phyloP scores from a whole-genome alignment of 2,888 invertebrate genomes.

The Ectemnius continuus region DNA sequence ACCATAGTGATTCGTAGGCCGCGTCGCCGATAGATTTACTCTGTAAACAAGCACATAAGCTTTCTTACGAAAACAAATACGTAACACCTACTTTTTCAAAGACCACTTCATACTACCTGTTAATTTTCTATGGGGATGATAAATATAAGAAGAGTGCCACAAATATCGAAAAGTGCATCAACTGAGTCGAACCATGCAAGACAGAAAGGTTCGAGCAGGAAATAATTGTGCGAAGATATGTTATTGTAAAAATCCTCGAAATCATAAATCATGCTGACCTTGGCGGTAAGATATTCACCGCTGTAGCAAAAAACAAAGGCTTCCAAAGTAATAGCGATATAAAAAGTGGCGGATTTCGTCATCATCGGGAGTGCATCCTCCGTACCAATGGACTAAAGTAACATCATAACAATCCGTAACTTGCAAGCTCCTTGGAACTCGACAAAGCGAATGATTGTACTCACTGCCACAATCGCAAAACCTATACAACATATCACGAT shows the following conservation, averaged over 20 bases:
- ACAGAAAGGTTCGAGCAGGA: background rate
- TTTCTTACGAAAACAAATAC: background rate
- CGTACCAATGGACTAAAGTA: background rate
- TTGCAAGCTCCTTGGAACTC: too few relatives aligned
- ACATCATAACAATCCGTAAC: background rate
- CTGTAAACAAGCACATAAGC: constrained; percentile 29
- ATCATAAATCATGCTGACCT: constrained; percentile 40
- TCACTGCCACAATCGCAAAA: constrained; percentile 17
- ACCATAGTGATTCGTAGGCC: background rate
- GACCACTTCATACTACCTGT: background rate
- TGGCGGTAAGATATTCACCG: constrained; percentile 57
- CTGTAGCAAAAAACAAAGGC: constrained; percentile 51
- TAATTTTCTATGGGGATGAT: background rate
- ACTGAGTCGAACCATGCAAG: background rate
- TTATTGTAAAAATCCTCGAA: background rate
- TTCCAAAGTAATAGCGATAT: constrained; percentile 46
- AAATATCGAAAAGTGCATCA: background rate
- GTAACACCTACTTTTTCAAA: background rate
- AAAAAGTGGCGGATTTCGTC: constrained; percentile 40
- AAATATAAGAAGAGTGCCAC: background rate
- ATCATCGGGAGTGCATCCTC: constrained; percentile 8
- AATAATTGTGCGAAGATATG: background rate
- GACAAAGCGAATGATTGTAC: background rate
- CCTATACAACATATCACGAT: constrained; percentile 9
- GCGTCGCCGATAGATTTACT: constrained; percentile 44